These are phyloP conservation scores for Chaenodraco wilsoni DNA, from an alignment of 2,797 vertebrate species.

Conservation along the genomic window DNA sequence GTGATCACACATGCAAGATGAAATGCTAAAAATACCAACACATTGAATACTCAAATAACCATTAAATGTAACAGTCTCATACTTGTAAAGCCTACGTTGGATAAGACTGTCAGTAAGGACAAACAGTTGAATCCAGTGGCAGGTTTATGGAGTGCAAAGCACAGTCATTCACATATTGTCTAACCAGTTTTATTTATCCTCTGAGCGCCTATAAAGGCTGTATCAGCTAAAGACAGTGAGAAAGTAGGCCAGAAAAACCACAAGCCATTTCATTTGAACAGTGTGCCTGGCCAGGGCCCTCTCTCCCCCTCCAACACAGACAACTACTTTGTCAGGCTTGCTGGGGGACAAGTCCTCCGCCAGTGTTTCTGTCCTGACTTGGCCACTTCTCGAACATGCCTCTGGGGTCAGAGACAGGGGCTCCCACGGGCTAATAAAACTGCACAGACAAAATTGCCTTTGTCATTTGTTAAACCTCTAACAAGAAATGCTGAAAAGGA, in stretches of 20 bases:
- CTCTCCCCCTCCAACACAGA: constrained; percentile 59
- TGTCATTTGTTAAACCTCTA: constrained; percentile 61
- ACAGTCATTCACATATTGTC: constrained; percentile 40
- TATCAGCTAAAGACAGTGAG: constrained; percentile 37
- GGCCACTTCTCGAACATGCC: constrained; percentile 64
- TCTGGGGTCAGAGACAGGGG: constrained; percentile 65
- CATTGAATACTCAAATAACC: constrained; percentile 4
- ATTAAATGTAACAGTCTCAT: constrained; percentile 13
- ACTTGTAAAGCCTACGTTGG: constrained; percentile 9
- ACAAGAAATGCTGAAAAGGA: constrained; percentile 53
- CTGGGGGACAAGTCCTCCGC: constrained; percentile 48
- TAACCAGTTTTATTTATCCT: constrained; percentile 49
- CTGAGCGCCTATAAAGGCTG: constrained; percentile 52
- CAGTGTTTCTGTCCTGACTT: constrained; percentile 65
- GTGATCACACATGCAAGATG: constrained; percentile 25
- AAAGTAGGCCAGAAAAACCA: constrained; percentile 56
- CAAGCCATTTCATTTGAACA: constrained; percentile 53
- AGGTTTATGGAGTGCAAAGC: constrained; percentile 45
- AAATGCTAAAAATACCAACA: constrained; percentile 22
- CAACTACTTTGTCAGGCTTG: constrained; percentile 63
- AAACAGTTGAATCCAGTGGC: constrained; percentile 25
- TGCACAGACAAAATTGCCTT: constrained; percentile 66
- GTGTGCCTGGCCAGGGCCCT: constrained; percentile 43
- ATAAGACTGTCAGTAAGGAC: constrained; percentile 15
- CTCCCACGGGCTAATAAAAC: constrained; percentile 75